phyloP scores from a whole-genome alignment of 1,140 invertebrate genomes.

The Microplitis demolitor region DNA sequence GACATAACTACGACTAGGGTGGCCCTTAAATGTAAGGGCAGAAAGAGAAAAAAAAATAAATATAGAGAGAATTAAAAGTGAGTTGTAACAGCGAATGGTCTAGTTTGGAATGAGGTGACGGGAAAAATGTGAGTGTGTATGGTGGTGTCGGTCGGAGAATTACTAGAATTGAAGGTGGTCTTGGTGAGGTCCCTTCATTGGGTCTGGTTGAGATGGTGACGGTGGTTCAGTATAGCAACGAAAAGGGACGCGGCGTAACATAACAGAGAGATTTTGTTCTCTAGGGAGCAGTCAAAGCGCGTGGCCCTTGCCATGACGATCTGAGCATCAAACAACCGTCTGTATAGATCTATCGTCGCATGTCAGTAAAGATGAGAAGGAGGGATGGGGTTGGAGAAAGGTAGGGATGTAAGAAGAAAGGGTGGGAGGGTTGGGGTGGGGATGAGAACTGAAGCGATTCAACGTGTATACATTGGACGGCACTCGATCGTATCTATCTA shows the following conservation, averaged over 20 bases:
- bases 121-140: slow-evolving; percentile 32
- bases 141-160: background rate
- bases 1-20: no score
- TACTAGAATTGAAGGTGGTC: slow-evolving; percentile 11
- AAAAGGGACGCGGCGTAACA: background rate
- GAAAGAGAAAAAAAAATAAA: no score
- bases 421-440: background rate
- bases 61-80: no score
- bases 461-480: slow-evolving; percentile 10
- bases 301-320: slow-evolving; percentile 55
- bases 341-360: background rate
- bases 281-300: slow-evolving; percentile 60
- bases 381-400: background rate
- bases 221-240: slow-evolving; percentile 8
- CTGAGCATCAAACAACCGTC: slow-evolving; percentile 54
- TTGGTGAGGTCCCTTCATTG: no score
- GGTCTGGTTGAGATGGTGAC: slow-evolving; percentile 12
- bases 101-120: background rate
- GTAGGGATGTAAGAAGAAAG: background rate
- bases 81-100: no score
- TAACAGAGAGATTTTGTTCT: slow-evolving; percentile 58
- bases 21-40: no score
- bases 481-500: slow-evolving; percentile 35
- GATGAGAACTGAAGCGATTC: background rate
- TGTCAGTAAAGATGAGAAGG: background rate